These are phyloP conservation scores for Synergus gifuensis DNA, from an alignment of 2,888 invertebrate genomes.

Conservation along the genomic window DNA sequence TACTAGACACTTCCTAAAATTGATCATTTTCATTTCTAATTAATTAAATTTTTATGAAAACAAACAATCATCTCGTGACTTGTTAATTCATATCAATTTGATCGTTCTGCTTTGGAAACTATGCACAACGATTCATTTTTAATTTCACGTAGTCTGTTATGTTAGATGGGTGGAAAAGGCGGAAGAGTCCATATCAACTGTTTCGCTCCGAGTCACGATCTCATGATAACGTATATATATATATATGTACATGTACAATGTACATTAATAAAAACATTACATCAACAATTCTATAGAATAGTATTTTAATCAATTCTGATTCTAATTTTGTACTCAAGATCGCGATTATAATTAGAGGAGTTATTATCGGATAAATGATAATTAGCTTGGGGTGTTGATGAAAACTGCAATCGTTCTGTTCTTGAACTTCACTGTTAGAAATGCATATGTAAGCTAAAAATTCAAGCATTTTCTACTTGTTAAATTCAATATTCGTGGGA, in stretches of 20 bases:
- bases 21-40: background rate
- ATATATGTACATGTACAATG: background rate
- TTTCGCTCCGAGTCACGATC: constrained; percentile 22
- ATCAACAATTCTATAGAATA: background rate
- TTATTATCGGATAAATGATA: constrained; percentile 12
- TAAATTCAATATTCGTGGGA: background rate
- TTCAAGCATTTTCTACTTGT: background rate
- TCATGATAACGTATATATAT: background rate
- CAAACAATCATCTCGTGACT: background rate
- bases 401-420: constrained; percentile 7
- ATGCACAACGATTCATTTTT: background rate
- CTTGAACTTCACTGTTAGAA: background rate
- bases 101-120: background rate
- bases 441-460: no score
- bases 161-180: background rate
- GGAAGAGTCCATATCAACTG: constrained; percentile 16
- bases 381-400: constrained; percentile 9
- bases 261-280: constrained; percentile 5
- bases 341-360: background rate
- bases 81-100: constrained; percentile 2
- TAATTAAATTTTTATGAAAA: background rate
- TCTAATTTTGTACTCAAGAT: background rate
- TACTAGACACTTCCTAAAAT: no score
- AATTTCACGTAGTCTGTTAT: background rate
- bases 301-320: background rate